These are phyloP conservation scores for Melanotaenia maccullochi DNA, from an alignment of 2,797 vertebrate genomes.

Conservation along the genomic window DNA sequence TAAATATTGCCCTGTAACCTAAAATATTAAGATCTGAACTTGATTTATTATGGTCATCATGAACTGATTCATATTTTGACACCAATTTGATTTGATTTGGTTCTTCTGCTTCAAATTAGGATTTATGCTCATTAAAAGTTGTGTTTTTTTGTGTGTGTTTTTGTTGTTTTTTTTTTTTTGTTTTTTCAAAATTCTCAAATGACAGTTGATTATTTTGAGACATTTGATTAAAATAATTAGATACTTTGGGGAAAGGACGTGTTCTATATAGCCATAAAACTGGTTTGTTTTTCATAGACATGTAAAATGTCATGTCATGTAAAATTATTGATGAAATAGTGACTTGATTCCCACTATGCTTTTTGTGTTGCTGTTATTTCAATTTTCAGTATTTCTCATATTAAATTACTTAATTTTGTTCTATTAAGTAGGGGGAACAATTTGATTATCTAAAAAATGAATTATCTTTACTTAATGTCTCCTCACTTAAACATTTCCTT, in stretches of 20 bases:
- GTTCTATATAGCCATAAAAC: conserved; percentile 8
- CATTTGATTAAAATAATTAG: conserved; percentile 14
- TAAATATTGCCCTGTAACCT: conserved; percentile 64
- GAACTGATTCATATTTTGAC: conserved; percentile 27
- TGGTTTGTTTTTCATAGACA: not conserved
- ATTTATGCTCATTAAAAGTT: conserved; percentile 30
- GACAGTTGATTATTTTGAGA: conserved; percentile 15
- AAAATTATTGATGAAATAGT: not conserved
- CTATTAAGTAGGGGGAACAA: not conserved
- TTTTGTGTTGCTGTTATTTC: not conserved
- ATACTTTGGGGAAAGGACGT: conserved; percentile 14
- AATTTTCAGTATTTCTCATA: conserved; percentile 9
- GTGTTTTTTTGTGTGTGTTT: too few relatives aligned
- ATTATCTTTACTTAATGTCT: conserved; percentile 22
- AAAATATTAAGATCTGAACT: conserved; percentile 65
- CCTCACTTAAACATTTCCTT: not conserved
- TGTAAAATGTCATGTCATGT: not conserved
- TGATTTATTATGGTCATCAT: conserved; percentile 32
- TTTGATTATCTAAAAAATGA: conserved; percentile 18
- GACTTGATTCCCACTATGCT: not conserved
- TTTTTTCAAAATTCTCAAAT: conserved; percentile 8
- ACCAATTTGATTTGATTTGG: conserved; percentile 47
- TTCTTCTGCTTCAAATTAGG: conserved; percentile 41
- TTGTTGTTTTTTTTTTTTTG: too few relatives aligned
- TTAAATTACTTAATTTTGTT: not conserved